Conservation (phyloP, 2,888 invertebrate genomes). For the Tricholauxania praeusta region DNA sequence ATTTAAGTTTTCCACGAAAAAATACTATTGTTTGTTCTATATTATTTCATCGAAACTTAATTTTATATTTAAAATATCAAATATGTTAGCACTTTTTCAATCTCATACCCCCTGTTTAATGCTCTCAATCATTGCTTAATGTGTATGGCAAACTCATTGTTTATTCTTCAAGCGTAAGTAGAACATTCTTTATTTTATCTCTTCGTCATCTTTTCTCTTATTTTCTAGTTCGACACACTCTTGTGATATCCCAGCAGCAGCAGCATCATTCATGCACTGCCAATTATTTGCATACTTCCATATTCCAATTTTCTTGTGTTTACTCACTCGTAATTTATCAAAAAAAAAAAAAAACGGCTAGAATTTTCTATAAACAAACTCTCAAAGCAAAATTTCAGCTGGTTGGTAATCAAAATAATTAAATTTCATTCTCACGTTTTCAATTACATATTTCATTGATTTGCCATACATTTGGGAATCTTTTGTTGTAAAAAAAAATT, state of each 20-base stretch:
- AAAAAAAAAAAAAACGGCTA: no score
- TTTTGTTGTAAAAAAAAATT: not conserved
- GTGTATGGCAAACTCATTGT: conserved; percentile 1
- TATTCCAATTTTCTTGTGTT: conserved; percentile 3
- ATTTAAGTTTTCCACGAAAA: no score
- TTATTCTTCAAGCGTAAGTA: conserved; percentile 10
- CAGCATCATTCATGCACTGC: not conserved
- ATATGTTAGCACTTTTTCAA: no score
- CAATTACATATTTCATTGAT: conserved; percentile 6
- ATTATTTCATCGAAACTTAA: no score
- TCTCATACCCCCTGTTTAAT: no score
- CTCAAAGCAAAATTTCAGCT: not conserved
- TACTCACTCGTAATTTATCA: no score
- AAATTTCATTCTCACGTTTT: conserved; percentile 17
- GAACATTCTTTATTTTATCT: conserved; percentile 6
- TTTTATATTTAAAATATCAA: no score
- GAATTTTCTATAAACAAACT: not conserved
- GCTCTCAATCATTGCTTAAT: no score
- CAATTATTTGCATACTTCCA: conserved; percentile 8
- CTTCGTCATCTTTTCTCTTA: conserved; percentile 6
- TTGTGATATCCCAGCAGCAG: not conserved
- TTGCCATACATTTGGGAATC: not conserved
- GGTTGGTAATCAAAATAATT: not conserved
- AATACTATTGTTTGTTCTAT: no score
- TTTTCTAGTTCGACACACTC: not conserved